phyloP scores from a whole-genome alignment of 2,888 invertebrate species.

The Quadroppia sp. region DNA sequence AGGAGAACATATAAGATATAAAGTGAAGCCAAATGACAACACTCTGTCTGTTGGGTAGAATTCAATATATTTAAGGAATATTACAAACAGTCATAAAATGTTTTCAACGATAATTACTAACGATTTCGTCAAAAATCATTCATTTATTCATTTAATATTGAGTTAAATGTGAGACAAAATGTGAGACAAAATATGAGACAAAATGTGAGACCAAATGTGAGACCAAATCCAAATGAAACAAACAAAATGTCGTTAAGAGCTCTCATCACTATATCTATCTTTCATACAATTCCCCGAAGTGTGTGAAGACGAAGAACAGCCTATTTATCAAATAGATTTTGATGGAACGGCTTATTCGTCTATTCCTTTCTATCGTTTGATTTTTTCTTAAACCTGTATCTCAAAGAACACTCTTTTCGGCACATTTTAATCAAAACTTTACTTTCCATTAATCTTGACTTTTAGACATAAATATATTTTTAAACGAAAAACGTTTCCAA shows the following conservation, averaged over 20 bases:
- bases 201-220: too few relatives aligned
- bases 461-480: conserved; percentile 13
- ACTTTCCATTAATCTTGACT: conserved; percentile 26
- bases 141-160: conserved; percentile 30
- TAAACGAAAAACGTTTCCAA: background rate
- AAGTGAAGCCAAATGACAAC: conserved; percentile 37
- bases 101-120: conserved; percentile 17
- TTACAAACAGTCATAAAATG: conserved; percentile 20
- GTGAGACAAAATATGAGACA: too few relatives aligned
- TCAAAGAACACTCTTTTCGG: background rate
- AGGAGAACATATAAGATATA: conserved; percentile 2
- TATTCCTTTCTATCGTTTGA: background rate
- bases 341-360: background rate
- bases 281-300: conserved; percentile 20
- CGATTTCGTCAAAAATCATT: conserved; percentile 24
- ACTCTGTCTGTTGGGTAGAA: conserved; percentile 15
- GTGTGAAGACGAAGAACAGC: background rate
- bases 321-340: conserved; percentile 37
- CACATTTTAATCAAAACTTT: conserved; percentile 13
- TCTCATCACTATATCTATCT: conserved; percentile 32
- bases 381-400: background rate
- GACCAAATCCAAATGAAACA: background rate
- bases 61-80: background rate
- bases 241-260: conserved; percentile 39
- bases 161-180: background rate